Conservation (phyloP, 2,797 vertebrate genomes). For the Rhincodon typus region DNA sequence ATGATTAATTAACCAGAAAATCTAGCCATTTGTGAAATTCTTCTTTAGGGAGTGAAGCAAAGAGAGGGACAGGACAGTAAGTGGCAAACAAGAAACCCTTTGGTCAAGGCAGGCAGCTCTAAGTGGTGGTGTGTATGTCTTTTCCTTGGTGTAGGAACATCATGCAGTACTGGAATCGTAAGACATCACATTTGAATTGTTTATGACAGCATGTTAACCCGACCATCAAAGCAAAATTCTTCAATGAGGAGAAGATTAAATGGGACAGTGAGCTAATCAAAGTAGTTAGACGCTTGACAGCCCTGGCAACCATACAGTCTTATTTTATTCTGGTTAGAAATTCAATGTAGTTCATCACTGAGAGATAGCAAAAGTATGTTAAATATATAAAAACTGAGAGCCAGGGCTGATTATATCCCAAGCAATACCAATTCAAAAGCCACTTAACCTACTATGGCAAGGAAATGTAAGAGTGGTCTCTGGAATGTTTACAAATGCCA, state of each 20-base stretch:
- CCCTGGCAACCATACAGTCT: not conserved
- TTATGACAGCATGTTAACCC: conserved; percentile 18
- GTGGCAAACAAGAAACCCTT: not conserved
- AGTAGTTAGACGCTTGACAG: not conserved
- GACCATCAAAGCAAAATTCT: not conserved
- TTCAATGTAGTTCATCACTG: not conserved
- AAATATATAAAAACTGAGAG: not conserved
- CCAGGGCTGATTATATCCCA: not conserved
- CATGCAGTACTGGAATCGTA: too few species aligned
- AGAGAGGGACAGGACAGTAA: not conserved
- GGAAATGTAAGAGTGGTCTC: not conserved
- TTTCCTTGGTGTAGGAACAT: not conserved
- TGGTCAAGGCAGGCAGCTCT: not conserved
- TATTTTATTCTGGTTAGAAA: conserved; percentile 1
- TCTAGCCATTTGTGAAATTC: not conserved
- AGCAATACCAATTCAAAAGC: not conserved
- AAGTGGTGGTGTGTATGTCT: too few species aligned
- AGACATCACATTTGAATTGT: not conserved
- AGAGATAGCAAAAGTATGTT: not conserved
- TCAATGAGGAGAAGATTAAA: conserved; percentile 18
- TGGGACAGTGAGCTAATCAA: not conserved
- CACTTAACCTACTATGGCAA: not conserved
- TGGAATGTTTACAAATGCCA: not conserved
- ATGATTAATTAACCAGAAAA: not conserved
- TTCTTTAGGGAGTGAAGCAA: not conserved